Base-by-base conservation (phyloP, 2,797 vertebrate species). In the Pseudochaenichthys georgianus region DNA sequence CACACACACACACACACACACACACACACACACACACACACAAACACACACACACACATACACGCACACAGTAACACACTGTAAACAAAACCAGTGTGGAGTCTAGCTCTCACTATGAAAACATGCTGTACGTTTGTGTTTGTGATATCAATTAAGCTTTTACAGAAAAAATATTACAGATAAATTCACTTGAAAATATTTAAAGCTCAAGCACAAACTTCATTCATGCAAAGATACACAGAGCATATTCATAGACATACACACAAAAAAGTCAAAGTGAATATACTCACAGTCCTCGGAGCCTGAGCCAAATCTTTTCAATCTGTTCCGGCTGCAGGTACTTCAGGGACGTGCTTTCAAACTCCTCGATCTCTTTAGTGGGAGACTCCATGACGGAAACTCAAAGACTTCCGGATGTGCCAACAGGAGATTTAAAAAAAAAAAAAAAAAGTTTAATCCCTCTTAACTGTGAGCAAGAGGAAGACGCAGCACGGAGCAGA, bases 281-380 rank as follows among this genome's bases (percentile, higher is more conserved):
- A 48, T 94, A 82, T 97, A 99, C 98, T 99, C 93, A 99, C 98
- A 99, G 95, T 94, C 98, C 97, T 70, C 98, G 95, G 78, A 99
- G 98, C 70, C 98, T 93, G 75, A 99, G 97, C 98, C 98, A 99
- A 91, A 99, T 99, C 94, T 99, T 99, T 95, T 99, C 98, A 58
- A 99, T 99, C 91, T 99, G 98, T 73, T 99, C 98, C 0, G 98
- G 97, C 83, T 98, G 98, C 21, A 99, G 95, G 85, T 99, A 97
- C 94, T 98, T 98, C 89, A 99, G 94, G 70, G 98, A 96, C 83
- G 96, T 98, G 95, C 96, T 99, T 94, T 99, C 98, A 92, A 99
- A 99, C 97, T 99, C 98, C 95, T 99, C 98, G 1, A 99, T 99
- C 90, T 99, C 98, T 95, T 97, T 99, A 75, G 98, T 99, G 0